Evolutionary conservation across 1,140 invertebrate species (phyloP).

Genomic region (Babylonia areolata): DNA sequence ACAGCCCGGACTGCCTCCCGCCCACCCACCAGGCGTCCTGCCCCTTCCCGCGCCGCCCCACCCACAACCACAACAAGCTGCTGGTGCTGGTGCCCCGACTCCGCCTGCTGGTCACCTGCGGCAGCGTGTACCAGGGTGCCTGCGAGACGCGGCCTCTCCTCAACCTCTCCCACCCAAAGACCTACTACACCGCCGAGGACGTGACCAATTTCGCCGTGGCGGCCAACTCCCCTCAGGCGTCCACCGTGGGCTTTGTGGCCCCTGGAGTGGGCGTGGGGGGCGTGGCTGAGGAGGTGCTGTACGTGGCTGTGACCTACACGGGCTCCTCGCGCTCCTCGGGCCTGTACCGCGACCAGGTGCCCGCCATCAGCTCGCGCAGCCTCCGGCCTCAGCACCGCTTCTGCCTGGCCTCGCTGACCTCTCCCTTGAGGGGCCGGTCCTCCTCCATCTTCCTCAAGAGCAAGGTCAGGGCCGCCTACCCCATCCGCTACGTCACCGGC

Average conservation of each 20-base stretch:
- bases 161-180: constrained; percentile 89
- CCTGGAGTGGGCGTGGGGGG: constrained; percentile 80
- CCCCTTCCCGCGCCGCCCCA: constrained; percentile 74
- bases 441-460: constrained; percentile 60
- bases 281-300: constrained; percentile 46
- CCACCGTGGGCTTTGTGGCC: constrained; percentile 97
- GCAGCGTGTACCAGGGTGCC: constrained; percentile 90
- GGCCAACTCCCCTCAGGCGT: constrained; percentile 94
- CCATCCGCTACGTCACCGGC: constrained; percentile 95
- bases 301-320: constrained; percentile 62
- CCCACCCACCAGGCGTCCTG: no score
- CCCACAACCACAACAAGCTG: constrained; percentile 96
- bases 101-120: constrained; percentile 93
- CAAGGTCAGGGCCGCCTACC: constrained; percentile 51
- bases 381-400: constrained; percentile 52
- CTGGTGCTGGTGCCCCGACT: constrained; percentile 93
- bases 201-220: constrained; percentile 83
- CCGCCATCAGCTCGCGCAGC: constrained; percentile 58
- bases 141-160: constrained; percentile 91
- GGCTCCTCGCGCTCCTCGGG: constrained; percentile 41
- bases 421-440: constrained; percentile 49
- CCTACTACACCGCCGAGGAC: constrained; percentile 89
- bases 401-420: constrained; percentile 47
- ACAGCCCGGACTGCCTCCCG: constrained; percentile 55
- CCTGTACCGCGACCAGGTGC: constrained; percentile 50